Conservation (phyloP, 2,113 vertebrate genomes). For the Diglossa brunneiventris region DNA sequence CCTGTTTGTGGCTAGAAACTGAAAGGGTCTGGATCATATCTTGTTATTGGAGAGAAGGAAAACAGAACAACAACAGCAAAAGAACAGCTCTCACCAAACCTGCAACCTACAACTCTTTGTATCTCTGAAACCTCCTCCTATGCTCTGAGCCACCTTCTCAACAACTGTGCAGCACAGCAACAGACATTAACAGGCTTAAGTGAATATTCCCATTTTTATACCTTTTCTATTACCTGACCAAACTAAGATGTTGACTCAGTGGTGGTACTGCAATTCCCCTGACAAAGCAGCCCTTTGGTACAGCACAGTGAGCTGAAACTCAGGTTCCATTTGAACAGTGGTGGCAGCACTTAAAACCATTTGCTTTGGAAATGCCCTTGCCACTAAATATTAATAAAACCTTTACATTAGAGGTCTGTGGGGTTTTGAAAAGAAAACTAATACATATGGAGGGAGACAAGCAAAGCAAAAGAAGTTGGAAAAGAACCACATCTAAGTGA, state of each 20-base stretch:
- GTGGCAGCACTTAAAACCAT: neutral
- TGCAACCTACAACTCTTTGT: neutral
- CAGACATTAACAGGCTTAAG: neutral
- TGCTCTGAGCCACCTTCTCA: neutral
- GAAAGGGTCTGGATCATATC: neutral
- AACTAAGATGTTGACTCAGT: neutral
- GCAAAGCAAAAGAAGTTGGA: neutral
- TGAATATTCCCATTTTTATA: neutral
- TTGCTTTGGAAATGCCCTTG: neutral
- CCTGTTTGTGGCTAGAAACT: neutral
- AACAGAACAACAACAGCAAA: neutral
- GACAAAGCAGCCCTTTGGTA: neutral
- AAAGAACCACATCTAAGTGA: neutral
- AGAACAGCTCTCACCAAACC: neutral
- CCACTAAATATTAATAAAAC: conserved; percentile 41
- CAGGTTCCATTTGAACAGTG: neutral
- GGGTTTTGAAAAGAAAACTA: neutral
- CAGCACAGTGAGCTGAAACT: neutral
- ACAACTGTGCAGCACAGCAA: neutral
- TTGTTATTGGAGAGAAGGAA: neutral
- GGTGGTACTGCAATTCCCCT: neutral
- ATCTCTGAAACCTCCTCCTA: neutral
- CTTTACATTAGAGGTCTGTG: neutral
- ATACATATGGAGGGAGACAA: neutral
- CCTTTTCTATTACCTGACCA: neutral